Conservation (phyloP, 2,888 invertebrate species). For the Conops quadrifasciatus region DNA sequence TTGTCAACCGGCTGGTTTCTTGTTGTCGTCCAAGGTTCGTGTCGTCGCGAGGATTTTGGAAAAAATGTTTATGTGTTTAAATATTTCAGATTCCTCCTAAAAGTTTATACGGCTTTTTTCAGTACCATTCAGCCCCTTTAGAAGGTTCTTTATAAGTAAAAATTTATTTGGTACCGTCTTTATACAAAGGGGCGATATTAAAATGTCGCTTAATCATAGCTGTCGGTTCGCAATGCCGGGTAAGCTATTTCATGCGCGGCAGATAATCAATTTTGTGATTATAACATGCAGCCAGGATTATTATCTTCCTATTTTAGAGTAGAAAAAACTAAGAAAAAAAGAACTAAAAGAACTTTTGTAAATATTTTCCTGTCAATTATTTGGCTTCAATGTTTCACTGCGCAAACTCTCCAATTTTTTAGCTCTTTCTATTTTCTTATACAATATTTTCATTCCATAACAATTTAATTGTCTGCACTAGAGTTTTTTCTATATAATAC, state of each 20-base stretch:
- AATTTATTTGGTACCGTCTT: conserved; percentile 37
- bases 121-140: background rate
- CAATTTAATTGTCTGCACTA: conserved; percentile 24
- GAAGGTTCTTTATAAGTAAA: conserved; percentile 36
- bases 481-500: background rate
- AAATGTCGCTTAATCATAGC: conserved; percentile 61
- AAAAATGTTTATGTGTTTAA: background rate
- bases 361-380: background rate
- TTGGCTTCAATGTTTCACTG: conserved; percentile 31
- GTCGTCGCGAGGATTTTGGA: background rate
- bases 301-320: conserved; percentile 23
- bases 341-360: no score
- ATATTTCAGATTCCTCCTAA: conserved; percentile 38
- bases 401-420: conserved; percentile 51
- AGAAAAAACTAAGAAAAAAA: background rate
- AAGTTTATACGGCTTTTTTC: conserved; percentile 31
- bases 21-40: conserved; percentile 35
- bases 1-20: background rate
- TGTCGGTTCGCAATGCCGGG: conserved; percentile 50
- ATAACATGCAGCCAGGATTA: background rate
- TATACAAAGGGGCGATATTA: conserved; percentile 52
- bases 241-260: conserved; percentile 62
- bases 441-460: conserved; percentile 34
- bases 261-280: conserved; percentile 48
- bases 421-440: conserved; percentile 44